Base-by-base conservation (phyloP, 2,888 invertebrate species). In the Congeria kusceri region DNA sequence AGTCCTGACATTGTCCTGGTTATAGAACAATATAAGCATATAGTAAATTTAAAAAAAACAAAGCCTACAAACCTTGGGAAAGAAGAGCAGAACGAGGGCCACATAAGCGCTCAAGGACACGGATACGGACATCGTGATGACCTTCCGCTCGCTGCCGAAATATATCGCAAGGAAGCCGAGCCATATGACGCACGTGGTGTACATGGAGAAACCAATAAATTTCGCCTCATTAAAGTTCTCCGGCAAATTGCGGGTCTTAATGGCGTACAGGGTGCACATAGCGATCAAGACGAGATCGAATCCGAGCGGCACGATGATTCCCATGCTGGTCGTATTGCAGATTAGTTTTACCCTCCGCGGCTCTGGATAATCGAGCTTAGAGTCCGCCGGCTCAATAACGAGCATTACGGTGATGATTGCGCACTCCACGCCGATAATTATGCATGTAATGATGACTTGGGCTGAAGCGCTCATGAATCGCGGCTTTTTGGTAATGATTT, bases 131-230 rank as follows among this genome's bases (percentile, higher is more conserved):
- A 95, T 93, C 7, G 94, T 94, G 49, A 95, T 94, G 86, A 95
- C 95, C 93, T 95, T 95, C 27, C 86, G 84, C 62, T 90, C 95
- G 86, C 96, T 98, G 83, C 98, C 98, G 93, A 99, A 98, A 94
- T 99, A 99, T 64, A 99, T 95, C 7, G 99, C 98, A 72, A 99
- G 97, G 94, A 99, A 99, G 25, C 99, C 99, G 85, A 98, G 94
- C 99, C 99, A 99, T 92, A 99, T 98, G 83, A 98, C 97, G 93
- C 98, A 88, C 32, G 98, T 99, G 57, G 98, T 98, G 94, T 98
- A 99, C 99, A 99, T 99, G 28, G 99, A 98, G 94, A 99, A 99
- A 95, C 99, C 96, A 83, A 96, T 96, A 83, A 94, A 94, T 86
- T 94, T 94, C 44, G 93, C 93, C 83, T 93, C 99, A 94, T 99